Evolutionary conservation across 2,113 vertebrate genomes (phyloP).

Genomic region (Equus quagga): DNA sequence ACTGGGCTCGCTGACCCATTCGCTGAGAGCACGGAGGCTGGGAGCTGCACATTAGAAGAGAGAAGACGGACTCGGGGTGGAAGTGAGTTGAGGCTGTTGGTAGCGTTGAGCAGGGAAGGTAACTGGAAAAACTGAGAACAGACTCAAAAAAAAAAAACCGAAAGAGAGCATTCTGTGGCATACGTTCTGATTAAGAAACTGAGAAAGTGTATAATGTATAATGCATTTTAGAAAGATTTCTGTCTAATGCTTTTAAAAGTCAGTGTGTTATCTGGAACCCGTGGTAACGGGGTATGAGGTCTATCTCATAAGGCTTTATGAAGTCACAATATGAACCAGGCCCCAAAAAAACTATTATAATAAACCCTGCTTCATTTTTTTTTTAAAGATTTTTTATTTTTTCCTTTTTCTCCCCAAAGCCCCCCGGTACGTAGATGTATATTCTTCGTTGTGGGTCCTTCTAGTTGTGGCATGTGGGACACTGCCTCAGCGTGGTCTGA

Average conservation of each 20-base stretch:
- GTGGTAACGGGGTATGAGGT: not conserved
- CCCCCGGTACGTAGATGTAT: too few species aligned
- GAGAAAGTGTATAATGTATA: not conserved
- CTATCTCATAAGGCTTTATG: conserved; percentile 8
- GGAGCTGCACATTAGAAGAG: not conserved
- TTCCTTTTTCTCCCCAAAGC: too few species aligned
- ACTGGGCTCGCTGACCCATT: not conserved
- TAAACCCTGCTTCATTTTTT: not conserved
- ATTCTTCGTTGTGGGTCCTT: too few species aligned
- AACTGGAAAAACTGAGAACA: not conserved
- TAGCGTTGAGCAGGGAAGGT: not conserved
- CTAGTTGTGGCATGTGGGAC: too few species aligned
- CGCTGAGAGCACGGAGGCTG: not conserved
- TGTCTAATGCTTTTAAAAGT: conserved; percentile 24
- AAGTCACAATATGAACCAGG: not conserved
- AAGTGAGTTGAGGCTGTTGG: not conserved
- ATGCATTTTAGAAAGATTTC: conserved; percentile 33
- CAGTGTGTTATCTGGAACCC: not conserved
- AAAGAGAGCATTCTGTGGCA: not conserved
- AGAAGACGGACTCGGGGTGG: not conserved
- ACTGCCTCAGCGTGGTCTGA: too few species aligned
- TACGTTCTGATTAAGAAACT: not conserved
- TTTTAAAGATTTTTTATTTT: too few species aligned
- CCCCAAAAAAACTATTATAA: not conserved
- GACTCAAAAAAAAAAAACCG: not conserved